These are phyloP conservation scores for Oryzias sinensis DNA, from an alignment of 2,797 vertebrate genomes.

Conservation along the genomic window DNA sequence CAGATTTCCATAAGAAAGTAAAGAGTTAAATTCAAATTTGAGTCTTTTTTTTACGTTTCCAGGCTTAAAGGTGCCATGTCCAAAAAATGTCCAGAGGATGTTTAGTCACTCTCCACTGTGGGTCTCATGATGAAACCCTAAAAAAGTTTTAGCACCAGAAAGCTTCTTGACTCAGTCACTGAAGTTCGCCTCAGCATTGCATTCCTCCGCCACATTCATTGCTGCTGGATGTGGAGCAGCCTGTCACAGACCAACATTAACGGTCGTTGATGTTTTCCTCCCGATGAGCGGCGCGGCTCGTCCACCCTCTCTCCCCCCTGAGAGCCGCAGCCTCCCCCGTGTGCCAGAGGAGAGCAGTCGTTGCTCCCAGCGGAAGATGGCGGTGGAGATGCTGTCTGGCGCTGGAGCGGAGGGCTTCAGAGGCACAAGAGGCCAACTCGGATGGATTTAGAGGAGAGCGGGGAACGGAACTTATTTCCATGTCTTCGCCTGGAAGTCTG, in stretches of 20 bases:
- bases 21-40: no score
- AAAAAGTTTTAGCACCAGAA: no score
- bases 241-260: conserved; percentile 2
- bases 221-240: conserved; percentile 2
- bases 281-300: conserved; percentile 37
- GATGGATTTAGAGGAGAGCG: conserved; percentile 51
- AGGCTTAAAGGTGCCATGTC: no score
- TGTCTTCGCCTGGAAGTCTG: conserved; percentile 34
- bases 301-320: conserved; percentile 19
- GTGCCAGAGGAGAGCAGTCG: conserved; percentile 64
- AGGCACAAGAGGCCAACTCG: conserved; percentile 42
- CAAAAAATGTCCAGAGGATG: no score
- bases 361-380: conserved; percentile 85
- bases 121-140: no score
- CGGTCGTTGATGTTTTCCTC: conserved; percentile 7
- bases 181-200: no score
- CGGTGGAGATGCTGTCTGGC: conserved; percentile 79
- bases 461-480: conserved; percentile 41
- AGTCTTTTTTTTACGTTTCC: no score
- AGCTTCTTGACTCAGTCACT: no score
- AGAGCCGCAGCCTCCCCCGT: conserved; percentile 45
- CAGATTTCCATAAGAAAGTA: no score
- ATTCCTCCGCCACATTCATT: background rate
- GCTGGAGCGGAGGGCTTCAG: conserved; percentile 61
- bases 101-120: no score